Evolutionary conservation across 2,888 invertebrate genomes (phyloP).

Genomic region (Acleris holmiana): DNA sequence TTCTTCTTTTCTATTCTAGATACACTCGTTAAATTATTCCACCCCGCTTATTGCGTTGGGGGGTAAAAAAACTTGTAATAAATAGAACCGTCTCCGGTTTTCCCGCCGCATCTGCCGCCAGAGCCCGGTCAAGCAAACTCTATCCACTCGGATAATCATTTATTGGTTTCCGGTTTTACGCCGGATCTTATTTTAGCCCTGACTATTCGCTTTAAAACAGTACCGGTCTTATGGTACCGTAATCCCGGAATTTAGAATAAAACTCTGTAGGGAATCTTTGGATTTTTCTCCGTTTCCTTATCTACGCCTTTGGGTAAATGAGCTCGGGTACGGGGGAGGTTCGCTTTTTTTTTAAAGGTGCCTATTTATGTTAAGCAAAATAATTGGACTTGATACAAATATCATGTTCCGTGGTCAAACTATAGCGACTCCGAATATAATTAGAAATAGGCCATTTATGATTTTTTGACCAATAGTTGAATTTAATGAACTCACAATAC

Average conservation of each 20-base stretch:
- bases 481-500: no score
- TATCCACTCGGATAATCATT: conserved; percentile 38
- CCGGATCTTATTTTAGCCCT: conserved; percentile 29
- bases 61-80: no score
- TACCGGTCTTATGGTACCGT: conserved; percentile 7
- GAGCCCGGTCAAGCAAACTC: conserved; percentile 37
- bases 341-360: not conserved
- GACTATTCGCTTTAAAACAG: conserved; percentile 19
- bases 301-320: conserved; percentile 7
- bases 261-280: conserved; percentile 10
- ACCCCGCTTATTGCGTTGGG: no score
- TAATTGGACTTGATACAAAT: no score
- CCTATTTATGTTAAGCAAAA: no score
- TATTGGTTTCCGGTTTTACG: conserved; percentile 35
- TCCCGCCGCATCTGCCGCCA: conserved; percentile 16
- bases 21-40: no score
- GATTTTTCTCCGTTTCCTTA: conserved; percentile 13
- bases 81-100: conserved; percentile 14
- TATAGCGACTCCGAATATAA: no score
- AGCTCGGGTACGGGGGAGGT: not conserved
- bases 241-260: conserved; percentile 16
- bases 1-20: no score
- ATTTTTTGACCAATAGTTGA: no score
- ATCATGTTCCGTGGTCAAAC: no score
- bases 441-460: no score